Base-by-base conservation (phyloP, 2,888 invertebrate genomes). In the Cephonodes hylas region DNA sequence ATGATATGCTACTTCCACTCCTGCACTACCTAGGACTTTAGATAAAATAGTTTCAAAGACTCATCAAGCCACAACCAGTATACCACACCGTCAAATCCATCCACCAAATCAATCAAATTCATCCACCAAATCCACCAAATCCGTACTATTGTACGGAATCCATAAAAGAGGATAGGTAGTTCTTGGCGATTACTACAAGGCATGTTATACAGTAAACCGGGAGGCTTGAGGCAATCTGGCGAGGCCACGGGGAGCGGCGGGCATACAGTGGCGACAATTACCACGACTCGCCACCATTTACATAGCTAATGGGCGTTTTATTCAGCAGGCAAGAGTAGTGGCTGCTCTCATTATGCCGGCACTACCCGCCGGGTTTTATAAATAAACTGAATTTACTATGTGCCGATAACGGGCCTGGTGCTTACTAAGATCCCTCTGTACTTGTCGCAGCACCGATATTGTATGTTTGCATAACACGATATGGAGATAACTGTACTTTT, bases 301-400 rank as follows among this genome's bases (percentile, higher is more conserved):
- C 48, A 48, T 15, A 27, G 48, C n/a, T 15, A 48, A 48, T 44
- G 44, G 20, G 18, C 10, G 20, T 48, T 15, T 13, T 25, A 15
- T 25, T 25, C 48, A 48, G n/a, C n/a, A 62, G 48, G 62, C 63
- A 60, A 25, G 48, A 48, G 25, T 48, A 48, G 48, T 48, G n/a
- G 48, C 15, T 15, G 25, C 27, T 27, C 48, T 48, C 48, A 48
- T 48, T 48, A 48, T 25, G 15, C 15, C 27, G 5, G n/a, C n/a
- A n/a, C n/a, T n/a, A n/a, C 13, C 34, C 18, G 44, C 20, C 20
- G 7, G 18, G 18, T 20, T 44, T 44, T 48, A 48, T 27, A 48
- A 27, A 48, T 48, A 48, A 48, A 25, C 25, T 48, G 3, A 4
- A 25, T 27, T 48, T 48, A 48, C 48, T 48, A 48, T 27, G 48